phyloP scores from a whole-genome alignment of 2,113 vertebrate genomes.

The Cyanoramphus novaezelandiae region DNA sequence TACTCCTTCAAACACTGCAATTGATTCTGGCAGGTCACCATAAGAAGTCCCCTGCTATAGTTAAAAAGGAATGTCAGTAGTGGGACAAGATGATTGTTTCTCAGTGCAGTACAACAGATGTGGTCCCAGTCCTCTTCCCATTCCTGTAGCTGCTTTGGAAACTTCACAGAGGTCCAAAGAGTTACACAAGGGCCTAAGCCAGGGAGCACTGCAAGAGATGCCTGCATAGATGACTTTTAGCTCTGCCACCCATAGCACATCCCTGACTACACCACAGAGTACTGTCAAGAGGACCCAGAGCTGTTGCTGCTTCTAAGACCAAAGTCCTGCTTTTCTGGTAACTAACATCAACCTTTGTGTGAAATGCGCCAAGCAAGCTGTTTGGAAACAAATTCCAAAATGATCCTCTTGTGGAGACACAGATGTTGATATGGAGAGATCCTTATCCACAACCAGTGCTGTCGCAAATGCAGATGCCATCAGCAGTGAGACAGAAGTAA shows the following conservation, averaged over 20 bases:
- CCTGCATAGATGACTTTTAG: not conserved
- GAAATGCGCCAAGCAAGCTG: not conserved
- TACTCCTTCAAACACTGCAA: not conserved
- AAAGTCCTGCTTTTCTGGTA: not conserved
- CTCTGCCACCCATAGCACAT: not conserved
- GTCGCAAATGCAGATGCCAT: not conserved
- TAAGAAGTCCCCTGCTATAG: not conserved
- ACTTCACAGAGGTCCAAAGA: not conserved
- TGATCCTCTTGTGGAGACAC: not conserved
- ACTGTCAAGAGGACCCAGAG: not conserved
- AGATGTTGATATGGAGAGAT: not conserved
- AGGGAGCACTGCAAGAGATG: not conserved
- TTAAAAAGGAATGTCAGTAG: not conserved
- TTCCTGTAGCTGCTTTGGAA: not conserved
- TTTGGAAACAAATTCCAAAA: not conserved
- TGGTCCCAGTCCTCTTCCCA: not conserved
- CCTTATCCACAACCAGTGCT: not conserved
- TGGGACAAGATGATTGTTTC: fast-evolving
- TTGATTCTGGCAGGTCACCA: not conserved
- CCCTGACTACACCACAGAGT: not conserved
- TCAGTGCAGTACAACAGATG: fast-evolving
- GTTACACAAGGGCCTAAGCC: not conserved
- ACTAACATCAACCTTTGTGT: not conserved
- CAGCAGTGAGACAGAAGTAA: not conserved
- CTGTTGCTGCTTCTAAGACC: not conserved